phyloP scores from a whole-genome alignment of 2,113 vertebrate species.

The Vidua chalybeata region DNA sequence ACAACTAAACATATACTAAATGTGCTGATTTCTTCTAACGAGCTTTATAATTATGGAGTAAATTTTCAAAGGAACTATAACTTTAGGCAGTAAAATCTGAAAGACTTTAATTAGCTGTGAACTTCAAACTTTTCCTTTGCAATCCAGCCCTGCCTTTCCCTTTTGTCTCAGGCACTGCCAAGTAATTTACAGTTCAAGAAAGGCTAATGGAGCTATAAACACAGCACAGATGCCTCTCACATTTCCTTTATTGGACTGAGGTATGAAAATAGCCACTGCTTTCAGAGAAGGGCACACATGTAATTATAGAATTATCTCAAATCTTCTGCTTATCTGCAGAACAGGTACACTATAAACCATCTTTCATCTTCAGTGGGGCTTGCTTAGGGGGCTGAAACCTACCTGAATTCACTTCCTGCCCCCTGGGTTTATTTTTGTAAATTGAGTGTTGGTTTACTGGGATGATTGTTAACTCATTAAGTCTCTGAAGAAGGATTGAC shows the following conservation, averaged over 20 bases:
- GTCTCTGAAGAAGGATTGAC: not conserved
- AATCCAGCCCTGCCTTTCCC: conserved; percentile 5
- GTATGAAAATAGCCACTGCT: conserved; percentile 44
- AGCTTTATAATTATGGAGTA: conserved; percentile 16
- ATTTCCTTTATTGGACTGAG: conserved; percentile 42
- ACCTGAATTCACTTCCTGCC: not conserved
- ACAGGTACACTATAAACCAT: not conserved
- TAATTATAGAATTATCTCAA: not conserved
- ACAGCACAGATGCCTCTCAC: conserved; percentile 54
- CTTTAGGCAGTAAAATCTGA: conserved; percentile 20
- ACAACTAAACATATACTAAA: not conserved
- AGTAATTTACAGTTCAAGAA: conserved; percentile 68
- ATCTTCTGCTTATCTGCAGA: not conserved
- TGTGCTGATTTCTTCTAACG: not conserved
- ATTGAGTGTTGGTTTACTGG: not conserved
- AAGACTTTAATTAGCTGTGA: conserved; percentile 2
- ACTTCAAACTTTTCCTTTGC: conserved; percentile 20
- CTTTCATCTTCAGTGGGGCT: not conserved
- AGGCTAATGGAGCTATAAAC: conserved; percentile 63
- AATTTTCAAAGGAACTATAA: conserved; percentile 13
- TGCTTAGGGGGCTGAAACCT: not conserved
- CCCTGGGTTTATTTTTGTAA: not conserved
- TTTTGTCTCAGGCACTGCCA: conserved; percentile 36
- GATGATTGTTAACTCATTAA: not conserved
- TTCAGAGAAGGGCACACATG: not conserved